Conservation (phyloP, 2,113 vertebrate species). For the Ptilorrhoa leucosticta region DNA sequence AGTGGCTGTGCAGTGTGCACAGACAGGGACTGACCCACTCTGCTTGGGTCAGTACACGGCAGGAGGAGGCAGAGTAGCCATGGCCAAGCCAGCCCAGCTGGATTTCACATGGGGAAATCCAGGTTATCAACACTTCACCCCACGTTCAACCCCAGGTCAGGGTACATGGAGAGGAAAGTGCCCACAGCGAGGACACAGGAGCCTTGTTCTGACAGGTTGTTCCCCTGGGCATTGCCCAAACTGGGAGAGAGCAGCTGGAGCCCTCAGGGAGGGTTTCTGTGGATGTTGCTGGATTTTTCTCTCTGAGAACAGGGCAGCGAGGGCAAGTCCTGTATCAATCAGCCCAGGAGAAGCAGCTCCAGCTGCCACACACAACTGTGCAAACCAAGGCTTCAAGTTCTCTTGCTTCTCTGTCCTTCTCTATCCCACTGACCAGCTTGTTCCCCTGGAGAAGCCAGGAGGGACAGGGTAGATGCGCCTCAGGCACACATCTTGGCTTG, state of each 20-base stretch:
- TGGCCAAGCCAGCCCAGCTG: background rate
- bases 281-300: background rate
- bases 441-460: background rate
- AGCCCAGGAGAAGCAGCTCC: background rate
- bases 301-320: background rate
- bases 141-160: background rate
- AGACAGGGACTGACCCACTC: background rate
- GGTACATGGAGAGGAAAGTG: background rate
- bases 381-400: background rate
- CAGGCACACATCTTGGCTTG: background rate
- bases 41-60: rapidly evolving
- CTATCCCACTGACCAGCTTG: too few relatives aligned
- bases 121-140: background rate
- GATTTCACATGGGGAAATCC: background rate
- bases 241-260: background rate
- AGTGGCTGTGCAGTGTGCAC: background rate
- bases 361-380: background rate
- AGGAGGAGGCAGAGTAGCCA: background rate
- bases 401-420: background rate
- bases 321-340: background rate
- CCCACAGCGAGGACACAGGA: background rate
- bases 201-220: background rate
- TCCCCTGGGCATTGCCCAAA: too few relatives aligned
- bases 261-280: background rate
- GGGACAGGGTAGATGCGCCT: background rate